A percentile compares a stretch with the other conserved stretches of the same genome.
Evolutionary conservation across 2,888 invertebrate genomes (phyloP).

Genomic region (Antheraea assamensis): DNA sequence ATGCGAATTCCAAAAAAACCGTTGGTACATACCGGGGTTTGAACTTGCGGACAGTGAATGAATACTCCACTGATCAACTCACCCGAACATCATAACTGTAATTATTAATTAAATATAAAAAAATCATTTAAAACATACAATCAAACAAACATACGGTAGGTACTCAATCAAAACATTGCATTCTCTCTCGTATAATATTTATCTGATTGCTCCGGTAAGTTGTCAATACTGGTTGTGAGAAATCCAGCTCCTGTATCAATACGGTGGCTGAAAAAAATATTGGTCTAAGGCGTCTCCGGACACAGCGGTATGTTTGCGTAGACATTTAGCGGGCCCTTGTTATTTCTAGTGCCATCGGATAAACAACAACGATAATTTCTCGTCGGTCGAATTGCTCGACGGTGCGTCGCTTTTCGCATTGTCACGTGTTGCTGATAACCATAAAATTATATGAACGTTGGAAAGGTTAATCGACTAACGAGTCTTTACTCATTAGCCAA

Average conservation of each 20-base stretch:
- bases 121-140: neutral
- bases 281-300: conserved; percentile 51
- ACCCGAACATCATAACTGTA: no score
- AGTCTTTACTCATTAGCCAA: no score
- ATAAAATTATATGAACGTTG: conserved; percentile 26
- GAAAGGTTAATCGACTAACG: no score
- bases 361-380: conserved; percentile 60
- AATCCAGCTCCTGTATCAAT: conserved; percentile 48
- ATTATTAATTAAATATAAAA: neutral
- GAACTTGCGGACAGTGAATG: no score
- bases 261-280: conserved; percentile 50
- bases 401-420: conserved; percentile 62
- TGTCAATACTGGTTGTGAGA: conserved; percentile 48
- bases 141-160: neutral
- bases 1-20: no score
- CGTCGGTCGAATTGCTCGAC: conserved; percentile 54
- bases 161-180: conserved; percentile 18
- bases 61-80: no score
- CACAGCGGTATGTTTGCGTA: conserved; percentile 58
- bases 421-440: conserved; percentile 45
- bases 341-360: conserved; percentile 61
- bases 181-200: conserved; percentile 9
- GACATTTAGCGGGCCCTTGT: conserved; percentile 69
- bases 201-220: conserved; percentile 25
- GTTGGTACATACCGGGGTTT: no score